Percentiles rank a stretch among this genome's conserved stretches.
phyloP scores from a whole-genome alignment of 2,113 vertebrate genomes.

The Pongo pygmaeus region DNA sequence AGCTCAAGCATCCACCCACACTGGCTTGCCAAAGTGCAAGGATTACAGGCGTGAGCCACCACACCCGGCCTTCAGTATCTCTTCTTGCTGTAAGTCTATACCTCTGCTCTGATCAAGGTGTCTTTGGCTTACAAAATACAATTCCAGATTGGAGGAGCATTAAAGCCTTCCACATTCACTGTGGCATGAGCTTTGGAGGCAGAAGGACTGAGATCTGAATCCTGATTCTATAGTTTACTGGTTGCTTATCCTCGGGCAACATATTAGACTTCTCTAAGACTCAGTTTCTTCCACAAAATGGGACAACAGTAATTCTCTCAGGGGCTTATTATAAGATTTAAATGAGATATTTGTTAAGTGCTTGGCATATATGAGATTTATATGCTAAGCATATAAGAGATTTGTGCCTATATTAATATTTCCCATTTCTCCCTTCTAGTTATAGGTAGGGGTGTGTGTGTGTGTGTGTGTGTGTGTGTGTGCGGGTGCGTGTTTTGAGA shows the following conservation, averaged over 20 bases:
- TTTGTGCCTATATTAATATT: not conserved
- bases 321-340: not conserved
- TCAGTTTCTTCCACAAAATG: slow-evolving; percentile 39
- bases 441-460: not conserved
- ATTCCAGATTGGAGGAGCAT: not conserved
- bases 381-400: not conserved
- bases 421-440: not conserved
- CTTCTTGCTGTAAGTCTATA: not conserved
- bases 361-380: not conserved
- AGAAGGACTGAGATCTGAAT: not conserved
- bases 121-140: slow-evolving; percentile 27
- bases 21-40: no score
- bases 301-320: not conserved
- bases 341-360: not conserved
- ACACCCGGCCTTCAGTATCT: not conserved
- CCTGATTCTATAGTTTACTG: not conserved
- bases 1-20: no score
- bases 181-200: not conserved
- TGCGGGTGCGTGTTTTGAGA: no score
- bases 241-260: not conserved
- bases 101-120: not conserved
- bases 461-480: no score
- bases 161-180: not conserved
- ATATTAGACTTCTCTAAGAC: not conserved
- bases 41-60: no score